Evolutionary conservation across 2,797 vertebrate species (phyloP), one percentile per base, ranked within the genome.

Genomic region (Sebastes hubbsi): DNA sequence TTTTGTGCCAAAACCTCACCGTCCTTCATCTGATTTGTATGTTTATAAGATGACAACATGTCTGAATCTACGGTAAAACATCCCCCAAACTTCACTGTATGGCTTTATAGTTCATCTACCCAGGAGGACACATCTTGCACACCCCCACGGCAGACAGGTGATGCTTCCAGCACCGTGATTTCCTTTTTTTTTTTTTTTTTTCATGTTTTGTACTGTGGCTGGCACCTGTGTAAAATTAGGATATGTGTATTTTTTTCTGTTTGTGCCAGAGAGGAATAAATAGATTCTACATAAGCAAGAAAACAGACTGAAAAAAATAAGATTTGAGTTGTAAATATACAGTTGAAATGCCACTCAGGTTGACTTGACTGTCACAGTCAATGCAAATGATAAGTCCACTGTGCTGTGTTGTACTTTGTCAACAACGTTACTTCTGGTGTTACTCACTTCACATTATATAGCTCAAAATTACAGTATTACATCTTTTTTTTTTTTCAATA

Each of bases 381-480:
- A 89, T 84, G 88, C 88, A 92, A 91, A 93, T 82, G 83, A 89
- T 80, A 89, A 84, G 82, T 90, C 88, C 89, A 93, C 92, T 93
- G 92, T 92, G 90, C 91, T 86, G 88, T 92, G 89, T 90, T 92
- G 90, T 83, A 93, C 84, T 88, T 87, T 80, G 88, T 91, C 92
- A 88, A 92, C 88, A 87, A 92, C 92, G 71, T 94, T 90, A 94
- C 89, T 92, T 94, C 92, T 91, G 91, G 90, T 94, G 92, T 94
- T 91, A 92, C 90, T 93, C 92, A 94, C 93, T 94, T 95, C 94
- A 95, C 93, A 94, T 93, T 93, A 93, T 91, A 94, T 93, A 92
- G 87, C 86, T 95, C 90, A 95, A 93, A 93, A 91, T 91, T 90
- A 94, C 93, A 93, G 89, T 86, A 91, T 93, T 93, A 94, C 94